Percentiles rank a stretch among this genome's conserved stretches.
These are phyloP conservation scores for Drosophila murphyi DNA, from an alignment of 1,140 invertebrate genomes.

Conservation along the genomic window DNA sequence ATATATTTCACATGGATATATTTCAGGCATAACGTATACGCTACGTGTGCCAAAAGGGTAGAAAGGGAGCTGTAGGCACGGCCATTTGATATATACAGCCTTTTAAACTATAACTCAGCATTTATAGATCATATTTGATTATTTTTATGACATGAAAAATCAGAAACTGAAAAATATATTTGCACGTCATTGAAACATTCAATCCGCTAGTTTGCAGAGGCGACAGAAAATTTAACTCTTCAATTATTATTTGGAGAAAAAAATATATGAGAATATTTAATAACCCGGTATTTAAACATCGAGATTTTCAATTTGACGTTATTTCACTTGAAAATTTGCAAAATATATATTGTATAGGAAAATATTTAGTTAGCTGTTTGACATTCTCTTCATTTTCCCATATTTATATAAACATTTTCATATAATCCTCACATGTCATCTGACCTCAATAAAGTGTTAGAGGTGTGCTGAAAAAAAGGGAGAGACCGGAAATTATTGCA, in stretches of 20 bases:
- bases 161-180: slow-evolving; percentile 62
- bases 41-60: slow-evolving; percentile 25
- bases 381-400: background rate
- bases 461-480: slow-evolving; percentile 14
- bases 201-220: slow-evolving; percentile 45
- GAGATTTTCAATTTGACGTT: background rate
- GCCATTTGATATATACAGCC: slow-evolving; percentile 71
- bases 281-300: slow-evolving; percentile 5
- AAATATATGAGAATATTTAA: background rate
- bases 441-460: slow-evolving; percentile 60
- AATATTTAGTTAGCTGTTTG: slow-evolving; percentile 1
- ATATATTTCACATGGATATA: slow-evolving; percentile 7
- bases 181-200: slow-evolving; percentile 52
- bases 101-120: slow-evolving; percentile 70
- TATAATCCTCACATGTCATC: slow-evolving; percentile 39
- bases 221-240: background rate
- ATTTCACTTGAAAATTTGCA: background rate
- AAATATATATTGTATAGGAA: background rate
- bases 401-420: slow-evolving; percentile 26
- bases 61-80: slow-evolving; percentile 16
- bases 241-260: slow-evolving; percentile 8
- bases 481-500: slow-evolving; percentile 61
- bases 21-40: slow-evolving; percentile 61
- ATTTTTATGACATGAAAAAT: slow-evolving; percentile 61
- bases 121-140: slow-evolving; percentile 71